Percentiles rank a stretch among this genome's conserved stretches.
Conservation (phyloP, 37 sponge, comb jelly and placozoan species). For the Hexactinellida sp. region DNA sequence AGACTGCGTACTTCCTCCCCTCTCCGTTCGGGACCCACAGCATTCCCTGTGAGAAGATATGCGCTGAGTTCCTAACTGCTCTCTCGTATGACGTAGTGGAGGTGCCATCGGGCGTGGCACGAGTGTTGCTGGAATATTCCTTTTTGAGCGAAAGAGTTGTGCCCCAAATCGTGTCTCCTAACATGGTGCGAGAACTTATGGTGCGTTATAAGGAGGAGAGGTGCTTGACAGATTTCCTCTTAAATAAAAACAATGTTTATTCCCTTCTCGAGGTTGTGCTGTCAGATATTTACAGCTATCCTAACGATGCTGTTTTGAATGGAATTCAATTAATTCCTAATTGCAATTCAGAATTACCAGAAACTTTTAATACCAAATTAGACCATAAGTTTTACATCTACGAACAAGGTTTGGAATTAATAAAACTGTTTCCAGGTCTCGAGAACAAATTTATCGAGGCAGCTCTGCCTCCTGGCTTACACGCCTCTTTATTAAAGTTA, state of each 20-base stretch:
- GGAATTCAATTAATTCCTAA: slow-evolving; percentile 2
- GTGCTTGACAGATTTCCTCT: not conserved
- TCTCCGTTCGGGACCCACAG: not conserved
- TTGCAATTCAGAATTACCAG: not conserved
- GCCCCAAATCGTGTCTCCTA: not conserved
- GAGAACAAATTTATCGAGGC: not conserved
- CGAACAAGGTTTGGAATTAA: not conserved
- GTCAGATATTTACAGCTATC: not conserved
- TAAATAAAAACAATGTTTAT: not conserved
- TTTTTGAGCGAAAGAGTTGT: not conserved
- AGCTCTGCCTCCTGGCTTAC: not conserved
- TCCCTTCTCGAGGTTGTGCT: not conserved
- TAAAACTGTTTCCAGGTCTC: not conserved
- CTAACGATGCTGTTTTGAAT: not conserved
- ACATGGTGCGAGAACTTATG: not conserved
- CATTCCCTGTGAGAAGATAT: not conserved
- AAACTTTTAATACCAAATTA: not conserved
- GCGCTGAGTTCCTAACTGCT: not conserved
- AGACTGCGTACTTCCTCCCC: not conserved
- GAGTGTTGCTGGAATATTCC: not conserved
- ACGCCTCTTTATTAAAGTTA: not conserved
- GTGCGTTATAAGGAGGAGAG: not conserved
- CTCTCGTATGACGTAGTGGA: not conserved
- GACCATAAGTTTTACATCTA: not conserved
- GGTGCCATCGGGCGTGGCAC: not conserved